Conservation (phyloP, 2,888 invertebrate species). For the Malachius bipustulatus region DNA sequence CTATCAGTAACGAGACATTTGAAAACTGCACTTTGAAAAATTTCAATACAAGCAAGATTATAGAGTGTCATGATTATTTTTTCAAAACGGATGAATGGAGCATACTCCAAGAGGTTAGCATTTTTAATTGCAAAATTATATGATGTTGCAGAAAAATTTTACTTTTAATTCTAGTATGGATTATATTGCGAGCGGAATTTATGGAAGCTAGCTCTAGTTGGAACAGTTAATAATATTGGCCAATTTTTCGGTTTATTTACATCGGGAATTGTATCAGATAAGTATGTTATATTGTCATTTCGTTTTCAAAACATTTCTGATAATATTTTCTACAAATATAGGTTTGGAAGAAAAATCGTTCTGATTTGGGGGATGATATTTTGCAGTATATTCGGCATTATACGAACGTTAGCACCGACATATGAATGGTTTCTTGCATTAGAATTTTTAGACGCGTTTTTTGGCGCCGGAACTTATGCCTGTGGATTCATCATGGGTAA, state of each 20-base stretch:
- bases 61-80: no score
- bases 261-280: slow-evolving; percentile 53
- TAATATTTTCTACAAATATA: no score
- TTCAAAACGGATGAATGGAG: no score
- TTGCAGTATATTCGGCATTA: slow-evolving; percentile 53
- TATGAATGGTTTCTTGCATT: slow-evolving; percentile 58
- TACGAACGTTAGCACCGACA: slow-evolving; percentile 54
- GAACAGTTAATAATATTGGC: slow-evolving; percentile 61
- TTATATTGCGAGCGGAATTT: slow-evolving; percentile 51
- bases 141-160: no score
- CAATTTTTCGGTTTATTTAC: slow-evolving; percentile 61
- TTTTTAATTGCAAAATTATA: no score
- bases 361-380: slow-evolving; percentile 46
- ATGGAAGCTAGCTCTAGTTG: slow-evolving; percentile 63
- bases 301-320: no score
- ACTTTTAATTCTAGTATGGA: slow-evolving; percentile 46
- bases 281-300: no score
- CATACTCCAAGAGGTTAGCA: no score
- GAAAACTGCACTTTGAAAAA: slow-evolving; percentile 17
- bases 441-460: slow-evolving; percentile 58
- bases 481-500: slow-evolving; percentile 62
- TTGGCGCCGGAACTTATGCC: slow-evolving; percentile 58
- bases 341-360: slow-evolving; percentile 49
- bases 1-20: no score
- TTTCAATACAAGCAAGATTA: slow-evolving; percentile 22